These are phyloP conservation scores for Synodontis membranacea DNA, from an alignment of 2,113 vertebrate species.

Conservation along the genomic window DNA sequence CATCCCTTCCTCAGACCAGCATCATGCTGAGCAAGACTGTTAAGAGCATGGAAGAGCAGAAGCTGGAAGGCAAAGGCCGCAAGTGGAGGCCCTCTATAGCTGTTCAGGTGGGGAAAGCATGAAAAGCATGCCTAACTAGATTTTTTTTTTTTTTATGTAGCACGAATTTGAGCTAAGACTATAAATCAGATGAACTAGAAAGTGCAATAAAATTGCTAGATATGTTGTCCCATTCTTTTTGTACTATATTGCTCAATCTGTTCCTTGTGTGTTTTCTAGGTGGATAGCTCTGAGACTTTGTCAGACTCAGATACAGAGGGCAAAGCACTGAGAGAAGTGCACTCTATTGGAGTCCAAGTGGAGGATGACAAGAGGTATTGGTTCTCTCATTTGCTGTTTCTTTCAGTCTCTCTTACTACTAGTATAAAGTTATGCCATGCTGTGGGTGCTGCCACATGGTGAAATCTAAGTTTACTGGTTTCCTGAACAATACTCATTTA, in stretches of 20 bases:
- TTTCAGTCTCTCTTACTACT: not conserved
- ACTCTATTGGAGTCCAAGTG: slow-evolving; percentile 97
- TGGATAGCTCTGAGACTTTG: slow-evolving; percentile 87
- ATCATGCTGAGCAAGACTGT: slow-evolving; percentile 83
- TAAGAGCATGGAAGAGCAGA: slow-evolving; percentile 79
- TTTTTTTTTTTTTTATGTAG: not conserved
- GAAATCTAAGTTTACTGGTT: not conserved
- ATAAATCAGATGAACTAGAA: not conserved
- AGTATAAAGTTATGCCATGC: not conserved
- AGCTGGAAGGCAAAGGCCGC: slow-evolving; percentile 81
- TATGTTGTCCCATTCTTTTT: not conserved
- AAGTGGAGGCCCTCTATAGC: slow-evolving; percentile 97
- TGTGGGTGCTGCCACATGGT: not conserved
- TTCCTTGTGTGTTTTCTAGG: slow-evolving; percentile 69
- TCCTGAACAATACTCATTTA: not conserved
- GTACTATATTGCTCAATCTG: not conserved
- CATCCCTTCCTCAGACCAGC: slow-evolving; percentile 75
- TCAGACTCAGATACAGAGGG: slow-evolving; percentile 92
- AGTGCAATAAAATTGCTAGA: not conserved
- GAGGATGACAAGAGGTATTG: slow-evolving; percentile 95
- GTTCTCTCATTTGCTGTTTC: not conserved
- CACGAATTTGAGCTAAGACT: not conserved
- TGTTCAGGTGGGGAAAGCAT: slow-evolving; percentile 80
- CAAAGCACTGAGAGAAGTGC: slow-evolving; percentile 90
- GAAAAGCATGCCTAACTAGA: not conserved